Evolutionary conservation across 92 coral and sea anemone genomes (phyloP).

Genomic region (Epizoanthus scotinus): DNA sequence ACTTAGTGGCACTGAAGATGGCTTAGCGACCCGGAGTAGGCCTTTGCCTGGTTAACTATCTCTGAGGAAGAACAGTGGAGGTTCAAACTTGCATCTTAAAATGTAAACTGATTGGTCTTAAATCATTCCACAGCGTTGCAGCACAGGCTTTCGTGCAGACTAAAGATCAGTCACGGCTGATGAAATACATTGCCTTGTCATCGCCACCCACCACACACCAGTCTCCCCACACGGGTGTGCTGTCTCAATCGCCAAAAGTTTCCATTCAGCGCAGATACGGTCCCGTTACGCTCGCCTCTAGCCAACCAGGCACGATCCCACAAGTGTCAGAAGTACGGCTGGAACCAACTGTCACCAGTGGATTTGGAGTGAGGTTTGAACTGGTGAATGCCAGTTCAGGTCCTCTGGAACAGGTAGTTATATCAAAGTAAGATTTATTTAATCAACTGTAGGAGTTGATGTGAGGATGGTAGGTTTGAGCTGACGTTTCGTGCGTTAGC

Average conservation of each 20-base stretch:
- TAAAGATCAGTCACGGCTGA: neutral
- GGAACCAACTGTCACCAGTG: conserved; percentile 18
- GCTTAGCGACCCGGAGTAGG: no score
- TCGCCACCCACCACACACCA: neutral
- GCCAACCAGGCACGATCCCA: neutral
- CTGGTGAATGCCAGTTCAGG: conserved; percentile 20
- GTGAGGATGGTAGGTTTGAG: no score
- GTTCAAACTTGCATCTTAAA: no score
- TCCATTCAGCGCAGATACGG: neutral
- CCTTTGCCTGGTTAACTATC: no score
- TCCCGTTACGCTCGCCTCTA: neutral
- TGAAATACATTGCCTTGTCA: conserved; percentile 13
- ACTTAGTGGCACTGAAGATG: no score
- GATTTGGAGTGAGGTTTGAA: conserved; percentile 29
- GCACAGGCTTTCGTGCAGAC: conserved; percentile 15
- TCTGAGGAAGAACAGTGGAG: no score
- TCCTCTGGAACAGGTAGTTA: conserved; percentile 21
- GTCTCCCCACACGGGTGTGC: neutral
- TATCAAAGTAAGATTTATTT: no score
- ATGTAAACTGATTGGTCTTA: no score
- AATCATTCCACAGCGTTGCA: conserved; percentile 16
- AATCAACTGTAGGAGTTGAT: no score
- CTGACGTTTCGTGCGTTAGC: no score
- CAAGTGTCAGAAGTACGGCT: neutral
- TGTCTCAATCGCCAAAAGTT: neutral